These are phyloP conservation scores for Allobates femoralis DNA, from an alignment of 2,797 vertebrate genomes.

Conservation along the genomic window DNA sequence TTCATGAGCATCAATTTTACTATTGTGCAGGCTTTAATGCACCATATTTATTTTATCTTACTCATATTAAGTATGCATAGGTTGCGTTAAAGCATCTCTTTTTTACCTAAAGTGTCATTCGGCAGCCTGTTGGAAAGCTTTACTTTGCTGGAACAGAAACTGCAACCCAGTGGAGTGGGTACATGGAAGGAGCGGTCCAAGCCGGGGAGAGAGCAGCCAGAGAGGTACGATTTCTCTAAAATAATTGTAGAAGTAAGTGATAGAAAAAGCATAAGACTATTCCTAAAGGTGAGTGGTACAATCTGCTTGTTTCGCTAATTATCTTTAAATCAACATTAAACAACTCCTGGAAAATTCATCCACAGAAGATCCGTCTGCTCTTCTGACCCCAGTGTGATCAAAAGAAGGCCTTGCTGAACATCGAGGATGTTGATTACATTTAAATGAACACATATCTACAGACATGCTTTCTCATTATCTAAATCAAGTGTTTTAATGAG, in stretches of 20 bases:
- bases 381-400: background rate
- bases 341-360: background rate
- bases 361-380: background rate
- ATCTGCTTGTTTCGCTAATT: background rate
- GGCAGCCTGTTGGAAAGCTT: slow-evolving; percentile 75
- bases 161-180: slow-evolving; percentile 80
- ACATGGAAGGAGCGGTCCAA: slow-evolving; percentile 82
- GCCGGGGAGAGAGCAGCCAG: slow-evolving; percentile 81
- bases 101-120: slow-evolving; percentile 74
- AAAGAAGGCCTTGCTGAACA: background rate
- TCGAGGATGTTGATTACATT: slow-evolving; percentile 10
- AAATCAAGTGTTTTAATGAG: slow-evolving; percentile 9
- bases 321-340: background rate
- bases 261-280: background rate
- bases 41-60: background rate
- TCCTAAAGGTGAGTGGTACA: background rate
- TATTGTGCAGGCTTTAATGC: too few species aligned
- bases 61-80: background rate
- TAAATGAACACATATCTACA: slow-evolving; percentile 8
- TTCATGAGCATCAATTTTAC: too few species aligned
- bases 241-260: background rate
- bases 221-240: slow-evolving; percentile 71
- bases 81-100: slow-evolving; percentile 62
- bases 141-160: slow-evolving; percentile 83
- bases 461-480: slow-evolving; percentile 1